phyloP scores from a whole-genome alignment of 2,888 invertebrate genomes.

The Operophtera brumata region DNA sequence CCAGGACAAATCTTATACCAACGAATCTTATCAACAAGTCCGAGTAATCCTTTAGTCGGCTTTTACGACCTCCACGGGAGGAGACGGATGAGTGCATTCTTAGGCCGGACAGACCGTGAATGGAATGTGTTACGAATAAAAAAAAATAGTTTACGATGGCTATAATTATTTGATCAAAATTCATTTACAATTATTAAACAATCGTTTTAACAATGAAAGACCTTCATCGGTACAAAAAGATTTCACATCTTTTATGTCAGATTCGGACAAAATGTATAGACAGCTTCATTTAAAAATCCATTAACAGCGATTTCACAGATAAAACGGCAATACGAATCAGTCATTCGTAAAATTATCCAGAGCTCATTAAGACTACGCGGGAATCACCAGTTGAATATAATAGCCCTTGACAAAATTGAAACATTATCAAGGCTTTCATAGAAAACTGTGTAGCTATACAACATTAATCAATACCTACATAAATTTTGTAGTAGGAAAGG shows the following conservation, averaged over 20 bases:
- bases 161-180: background rate
- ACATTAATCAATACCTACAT: background rate
- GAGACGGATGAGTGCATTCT: too few relatives aligned
- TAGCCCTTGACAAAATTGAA: constrained; percentile 7
- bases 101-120: too few relatives aligned
- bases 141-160: background rate
- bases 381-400: constrained; percentile 20
- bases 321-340: constrained; percentile 21
- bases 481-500: too few relatives aligned
- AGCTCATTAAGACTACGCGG: constrained; percentile 12
- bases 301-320: constrained; percentile 22
- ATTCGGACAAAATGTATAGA: constrained; percentile 4
- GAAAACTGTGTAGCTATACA: too few relatives aligned
- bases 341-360: constrained; percentile 21
- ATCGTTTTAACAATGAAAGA: background rate
- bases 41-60: too few relatives aligned
- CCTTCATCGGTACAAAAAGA: background rate
- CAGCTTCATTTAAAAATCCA: constrained; percentile 22
- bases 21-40: too few relatives aligned
- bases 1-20: too few relatives aligned
- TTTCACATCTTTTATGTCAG: constrained; percentile 1
- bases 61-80: too few relatives aligned
- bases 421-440: background rate
- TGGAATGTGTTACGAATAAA: too few relatives aligned
- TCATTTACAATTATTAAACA: background rate